Evolutionary conservation across 2,888 invertebrate species (phyloP), one percentile per base, ranked within the genome.

Genomic region (Himalopsyche kuldschensis): DNA sequence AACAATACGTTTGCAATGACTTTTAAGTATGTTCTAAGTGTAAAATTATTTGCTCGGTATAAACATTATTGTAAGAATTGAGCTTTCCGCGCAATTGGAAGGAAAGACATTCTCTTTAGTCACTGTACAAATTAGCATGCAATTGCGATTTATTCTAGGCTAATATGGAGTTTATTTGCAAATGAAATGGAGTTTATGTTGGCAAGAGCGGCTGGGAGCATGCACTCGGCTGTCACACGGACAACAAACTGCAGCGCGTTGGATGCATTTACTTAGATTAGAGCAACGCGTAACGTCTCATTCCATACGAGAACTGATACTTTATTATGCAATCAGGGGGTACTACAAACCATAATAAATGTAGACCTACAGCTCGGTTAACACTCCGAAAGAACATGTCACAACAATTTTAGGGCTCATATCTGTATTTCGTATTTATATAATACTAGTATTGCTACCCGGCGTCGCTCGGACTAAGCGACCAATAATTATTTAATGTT

Each of bases 131-230:
- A 83, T 83, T 83, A 83, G 83, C 77, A 76, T 35, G 76, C 76
- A 76, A 41, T 35, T 32, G 32, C 32, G 76, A 76, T 76, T 76
- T 76, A 76, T 83, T 75, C 55, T 46, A 77, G 76, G 77, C 83
- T 83, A 83, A 83, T 83, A 83, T 83, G 83, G 83, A 83, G 83
- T 83, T 80, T 80, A 83, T 83, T 79, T 83, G 80, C 80, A 77
- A 80, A 80, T 75, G 82, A 32, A 76, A 76, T 35, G n/a, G 35
- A 69, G 69, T 69, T 69, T 69, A 69, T 69, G 27, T n/a, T 20
- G 31, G 35, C 76, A 76, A 76, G 35, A 41, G 32, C 32, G 24
- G 24, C 10, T 27, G 10, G 69, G 69, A 27, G 69, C 69, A 69
- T 69, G 69, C 69, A 27, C 69, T 69, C 30, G 69, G 69, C 69